A percentile compares a stretch with the other conserved stretches of the same genome.
Conservation (phyloP, 1,140 invertebrate genomes). For the Caenorhabditis tropicalis region DNA sequence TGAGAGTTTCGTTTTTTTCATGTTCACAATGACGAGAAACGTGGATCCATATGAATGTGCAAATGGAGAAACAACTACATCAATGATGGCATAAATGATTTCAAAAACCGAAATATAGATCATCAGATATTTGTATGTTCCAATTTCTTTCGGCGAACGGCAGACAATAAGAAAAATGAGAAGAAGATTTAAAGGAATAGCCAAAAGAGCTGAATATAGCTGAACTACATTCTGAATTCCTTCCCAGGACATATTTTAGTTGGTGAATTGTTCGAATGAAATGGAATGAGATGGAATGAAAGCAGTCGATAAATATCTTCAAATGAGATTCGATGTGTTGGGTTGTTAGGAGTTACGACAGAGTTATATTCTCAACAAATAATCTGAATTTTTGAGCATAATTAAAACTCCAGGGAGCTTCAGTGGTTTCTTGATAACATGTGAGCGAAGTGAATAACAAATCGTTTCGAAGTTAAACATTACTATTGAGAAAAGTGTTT, state of each 20-base stretch:
- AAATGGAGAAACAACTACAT: conserved; percentile 5
- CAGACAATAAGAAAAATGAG: neutral
- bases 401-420: neutral
- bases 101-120: conserved; percentile 18
- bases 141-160: neutral
- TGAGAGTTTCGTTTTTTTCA: neutral
- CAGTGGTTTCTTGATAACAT: neutral
- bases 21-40: neutral
- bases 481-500: no score
- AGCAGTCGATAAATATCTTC: no score
- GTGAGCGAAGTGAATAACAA: no score
- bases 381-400: neutral
- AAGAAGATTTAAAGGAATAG: neutral
- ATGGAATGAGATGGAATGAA: no score
- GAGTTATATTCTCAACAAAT: no score
- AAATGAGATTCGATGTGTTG: no score
- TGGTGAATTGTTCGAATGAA: neutral
- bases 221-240: neutral
- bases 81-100: neutral
- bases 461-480: no score
- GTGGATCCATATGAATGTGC: neutral
- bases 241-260: neutral
- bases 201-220: neutral
- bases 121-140: neutral
- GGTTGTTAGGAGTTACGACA: no score